Base-by-base conservation (phyloP, 2,113 vertebrate species). In the Argyrosomus japonicus region DNA sequence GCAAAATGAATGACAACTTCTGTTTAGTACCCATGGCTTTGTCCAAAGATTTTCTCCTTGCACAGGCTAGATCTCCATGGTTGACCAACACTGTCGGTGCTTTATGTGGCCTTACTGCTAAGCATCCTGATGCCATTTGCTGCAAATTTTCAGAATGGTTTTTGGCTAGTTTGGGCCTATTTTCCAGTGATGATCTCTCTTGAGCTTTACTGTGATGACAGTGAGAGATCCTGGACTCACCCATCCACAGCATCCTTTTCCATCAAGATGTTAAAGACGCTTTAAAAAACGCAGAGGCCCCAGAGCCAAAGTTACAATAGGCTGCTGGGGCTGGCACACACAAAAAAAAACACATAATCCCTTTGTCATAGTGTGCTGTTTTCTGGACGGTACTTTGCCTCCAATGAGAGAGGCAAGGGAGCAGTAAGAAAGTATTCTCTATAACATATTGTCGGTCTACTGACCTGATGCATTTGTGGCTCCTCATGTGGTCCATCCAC, bases 1-100 rank as follows among this genome's bases (percentile, higher is more conserved):
- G 58, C 45, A 75, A 78, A 83, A 71, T 70, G 47, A 36, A 75
- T 82, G 53, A 48, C 36, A 68, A 72, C 74, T 63, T 67, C 54
- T 58, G 58, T 56, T 77, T 43, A 27, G 5, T 32, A 18, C 29
- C 36, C 11, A 19, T 23, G 40, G 3, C 40, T 75, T 64, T 1
- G 2, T 56, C n/a, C 48, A 56, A 10, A 23, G 21, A 21, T 27
- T 54, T 32, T 36, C 19, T 54, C n/a, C 29, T 0, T 54, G 32
- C 11, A 15, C 3, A 51, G 19, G 17, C 23, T 40, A 62, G 32
- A 61, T 70, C 8, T 51, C 43, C 40, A 54, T 62, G 54, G 43
- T 32, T 53, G 45, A 68, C 23, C 12, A 32, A n/a, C 48, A 19
- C 32, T 75, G 61, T 23, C 14, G 5, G 2, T 67, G 40, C 47